Percentiles rank a stretch among this genome's conserved stretches.
Conservation (phyloP, 2,113 vertebrate species). For the Vidua chalybeata region DNA sequence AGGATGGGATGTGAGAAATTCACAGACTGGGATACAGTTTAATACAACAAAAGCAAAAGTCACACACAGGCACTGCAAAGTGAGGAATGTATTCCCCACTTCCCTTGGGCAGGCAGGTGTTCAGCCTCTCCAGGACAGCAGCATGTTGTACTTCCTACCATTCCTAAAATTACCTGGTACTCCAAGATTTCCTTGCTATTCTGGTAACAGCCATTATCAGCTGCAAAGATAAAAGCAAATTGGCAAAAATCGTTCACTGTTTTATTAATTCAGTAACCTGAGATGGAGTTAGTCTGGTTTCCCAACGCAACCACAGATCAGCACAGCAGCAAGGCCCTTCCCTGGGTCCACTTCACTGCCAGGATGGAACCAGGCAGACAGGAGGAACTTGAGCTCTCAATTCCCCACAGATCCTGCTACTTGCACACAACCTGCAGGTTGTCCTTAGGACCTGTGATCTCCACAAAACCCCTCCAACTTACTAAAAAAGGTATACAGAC, state of each 20-base stretch:
- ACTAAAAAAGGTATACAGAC: background rate
- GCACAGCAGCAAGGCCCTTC: background rate
- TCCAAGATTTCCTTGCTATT: accelerated
- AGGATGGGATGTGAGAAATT: background rate
- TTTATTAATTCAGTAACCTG: background rate
- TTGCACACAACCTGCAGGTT: background rate
- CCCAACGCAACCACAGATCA: background rate
- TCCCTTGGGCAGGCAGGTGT: background rate
- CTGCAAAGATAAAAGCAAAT: background rate
- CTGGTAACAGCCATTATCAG: background rate
- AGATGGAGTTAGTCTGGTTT: background rate
- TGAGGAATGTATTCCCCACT: background rate
- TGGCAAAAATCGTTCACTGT: too few species aligned
- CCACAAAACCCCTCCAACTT: background rate
- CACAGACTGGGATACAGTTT: background rate
- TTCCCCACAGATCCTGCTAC: background rate
- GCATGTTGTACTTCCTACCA: background rate
- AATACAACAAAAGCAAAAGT: background rate
- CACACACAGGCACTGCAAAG: background rate
- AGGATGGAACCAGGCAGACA: background rate
- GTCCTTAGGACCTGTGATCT: background rate
- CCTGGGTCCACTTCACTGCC: background rate
- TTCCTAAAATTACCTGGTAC: background rate
- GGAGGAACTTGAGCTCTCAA: accelerated
- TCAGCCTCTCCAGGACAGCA: background rate